Evolutionary conservation across 2,888 invertebrate genomes (phyloP).

Genomic region (Cerastis rubricosa): DNA sequence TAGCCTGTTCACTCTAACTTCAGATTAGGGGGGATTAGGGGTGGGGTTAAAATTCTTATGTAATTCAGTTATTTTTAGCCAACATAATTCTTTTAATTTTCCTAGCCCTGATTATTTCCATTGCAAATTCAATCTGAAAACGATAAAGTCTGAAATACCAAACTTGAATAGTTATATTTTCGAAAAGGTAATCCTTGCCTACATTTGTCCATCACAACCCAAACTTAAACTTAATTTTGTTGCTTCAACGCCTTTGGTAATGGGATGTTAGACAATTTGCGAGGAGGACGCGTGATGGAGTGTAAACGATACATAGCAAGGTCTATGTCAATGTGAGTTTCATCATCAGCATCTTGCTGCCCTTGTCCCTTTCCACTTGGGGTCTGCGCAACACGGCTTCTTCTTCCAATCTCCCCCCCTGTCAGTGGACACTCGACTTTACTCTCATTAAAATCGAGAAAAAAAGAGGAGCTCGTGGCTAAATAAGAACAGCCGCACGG

Average conservation of each 20-base stretch:
- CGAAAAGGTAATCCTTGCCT: background rate
- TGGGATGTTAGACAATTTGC: conserved; percentile 61
- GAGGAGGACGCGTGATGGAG: conserved; percentile 39
- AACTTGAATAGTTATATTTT: background rate
- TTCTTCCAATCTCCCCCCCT: too few relatives aligned
- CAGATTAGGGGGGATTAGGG: too few relatives aligned
- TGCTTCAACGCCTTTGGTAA: conserved; percentile 67
- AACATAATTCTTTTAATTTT: background rate
- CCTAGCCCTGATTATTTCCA: background rate
- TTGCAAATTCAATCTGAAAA: background rate
- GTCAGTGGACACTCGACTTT: too few relatives aligned
- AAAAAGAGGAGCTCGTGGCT: too few relatives aligned
- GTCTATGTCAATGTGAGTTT: background rate
- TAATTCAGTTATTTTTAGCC: background rate
- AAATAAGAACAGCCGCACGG: too few relatives aligned
- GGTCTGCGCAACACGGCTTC: too few relatives aligned
- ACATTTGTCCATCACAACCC: conserved; percentile 29
- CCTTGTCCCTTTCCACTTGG: too few relatives aligned
- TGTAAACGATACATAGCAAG: conserved; percentile 36
- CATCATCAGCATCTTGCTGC: too few relatives aligned
- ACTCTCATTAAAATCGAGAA: too few relatives aligned
- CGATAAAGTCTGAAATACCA: background rate
- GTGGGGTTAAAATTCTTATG: too few relatives aligned
- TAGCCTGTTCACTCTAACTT: too few relatives aligned
- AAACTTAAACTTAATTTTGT: conserved; percentile 63